Base-by-base conservation (phyloP, 2,888 invertebrate species). In the Phortica magna region DNA sequence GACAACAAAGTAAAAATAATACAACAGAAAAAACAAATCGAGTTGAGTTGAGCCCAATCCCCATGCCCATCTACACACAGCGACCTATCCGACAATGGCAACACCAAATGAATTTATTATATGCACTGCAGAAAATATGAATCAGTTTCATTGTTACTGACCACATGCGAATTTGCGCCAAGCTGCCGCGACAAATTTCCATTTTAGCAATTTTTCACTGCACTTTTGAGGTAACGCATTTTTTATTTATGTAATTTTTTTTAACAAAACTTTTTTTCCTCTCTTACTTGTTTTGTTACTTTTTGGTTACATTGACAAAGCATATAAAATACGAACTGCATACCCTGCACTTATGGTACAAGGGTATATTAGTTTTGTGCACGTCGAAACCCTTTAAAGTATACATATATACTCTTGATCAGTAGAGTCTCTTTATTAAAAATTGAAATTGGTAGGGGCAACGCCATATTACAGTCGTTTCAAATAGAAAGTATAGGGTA, bases 41-140 rank as follows among this genome's bases (percentile, higher is more conserved):
- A 55, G n/a, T 7, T 55, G 14, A 17, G 55, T 14, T 55, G n/a
- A 17, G 55, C 55, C n/a, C n/a, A n/a, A n/a, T n/a, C n/a, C 55
- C 55, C 55, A 17, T 55, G n/a, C n/a, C 55, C 48, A 48, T 9
- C 48, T 12, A 14, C 77, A 14, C 77, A 43, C 64, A 71, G 67
- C 73, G 71, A 48, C 41, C 61, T 22, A 61, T 55, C 31, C 61
- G 7, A 22, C 64, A 43, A 43, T 64, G 31, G n/a, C 9, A 77
- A 59, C 73, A 65, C 70, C 80, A 82, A 85, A 84, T 86, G 85
- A 89, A 89, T 90, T 90, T 87, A 89, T 88, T 87, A 87, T 84
- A 81, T 82, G 80, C 81, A 61, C 79, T 83, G 83, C 80, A 81
- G 83, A 83, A 85, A 87, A 85, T 85, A 85, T 87, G 83, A 72